Evolutionary conservation across 1,140 invertebrate species (phyloP), one percentile per base, ranked within the genome.

Genomic region (Araneus ventricosus): DNA sequence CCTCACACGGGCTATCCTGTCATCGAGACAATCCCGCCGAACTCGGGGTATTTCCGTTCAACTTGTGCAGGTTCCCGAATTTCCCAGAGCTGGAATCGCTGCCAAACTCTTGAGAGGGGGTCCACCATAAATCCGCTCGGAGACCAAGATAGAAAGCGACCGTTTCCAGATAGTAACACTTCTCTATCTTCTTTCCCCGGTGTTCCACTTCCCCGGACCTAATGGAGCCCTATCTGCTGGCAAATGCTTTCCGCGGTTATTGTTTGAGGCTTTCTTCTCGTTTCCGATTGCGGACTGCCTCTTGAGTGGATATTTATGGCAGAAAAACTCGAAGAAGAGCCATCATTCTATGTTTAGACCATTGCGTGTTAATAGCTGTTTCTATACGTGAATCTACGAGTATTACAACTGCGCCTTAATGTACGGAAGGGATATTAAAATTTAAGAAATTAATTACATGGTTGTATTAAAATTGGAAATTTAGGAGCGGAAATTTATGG

Each of bases 161-260:
- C 30, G 52, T 27, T 63, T 86, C 30, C 27, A 86, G 45, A 86
- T 59, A 61, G 57, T 27, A 86, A 57, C 52, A 86, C 84, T 57
- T 86, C 84, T 59, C 67, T 34, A n/a, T 88, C 34, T 70, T 63
- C 39, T 59, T 59, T 45, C 39, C 39, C 52, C 52, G 52, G 8
- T 59, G 22, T 37, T 24, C 52, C 27, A 61, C 84, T 86, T 86
- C 52, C 52, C 10, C 24, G 45, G 57, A 34, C 57, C 27, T 86
- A 86, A 86, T 86, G 84, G 84, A 86, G 34, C 30, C 57, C n/a
- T 86, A 86, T 86, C 84, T 86, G 84, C 80, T 84, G 80, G 80
- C 39, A 45, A 84, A 84, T 52, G 39, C 39, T 84, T 8, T 84
- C 41, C 39, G 39, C 84, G 84, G 84, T 86, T 86, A 86, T 86